These are phyloP conservation scores for Acrossocheilus wenchowensis DNA, from an alignment of 2,797 vertebrate species.

Conservation along the genomic window DNA sequence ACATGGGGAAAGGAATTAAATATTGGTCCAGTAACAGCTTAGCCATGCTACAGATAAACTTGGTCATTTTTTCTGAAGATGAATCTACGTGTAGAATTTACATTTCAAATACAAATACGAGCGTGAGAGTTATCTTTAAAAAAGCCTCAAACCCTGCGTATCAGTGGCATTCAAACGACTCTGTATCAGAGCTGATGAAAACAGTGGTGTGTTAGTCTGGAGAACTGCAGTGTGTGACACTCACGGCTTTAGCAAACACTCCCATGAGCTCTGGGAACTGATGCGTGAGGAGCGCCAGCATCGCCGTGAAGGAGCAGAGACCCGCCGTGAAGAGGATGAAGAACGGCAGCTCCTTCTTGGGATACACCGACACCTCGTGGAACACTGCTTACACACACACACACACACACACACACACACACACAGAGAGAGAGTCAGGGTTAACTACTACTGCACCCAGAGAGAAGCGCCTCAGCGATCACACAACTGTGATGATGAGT, in stretches of 20 bases:
- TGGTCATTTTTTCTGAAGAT: not conserved
- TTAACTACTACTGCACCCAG: not conserved
- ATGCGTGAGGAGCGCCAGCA: slow-evolving; percentile 97
- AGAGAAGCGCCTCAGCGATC: not conserved
- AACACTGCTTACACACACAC: slow-evolving; percentile 86
- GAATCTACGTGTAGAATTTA: not conserved
- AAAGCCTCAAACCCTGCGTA: too few relatives aligned
- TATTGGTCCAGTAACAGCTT: not conserved
- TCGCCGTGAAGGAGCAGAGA: slow-evolving; percentile 97
- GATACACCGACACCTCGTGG: slow-evolving; percentile 98
- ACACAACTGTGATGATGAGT: not conserved
- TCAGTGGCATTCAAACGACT: not conserved
- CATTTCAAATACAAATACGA: not conserved
- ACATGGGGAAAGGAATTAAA: not conserved
- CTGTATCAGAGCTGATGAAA: not conserved
- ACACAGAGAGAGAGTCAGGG: not conserved
- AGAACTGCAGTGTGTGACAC: slow-evolving; percentile 64
- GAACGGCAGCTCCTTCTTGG: slow-evolving; percentile 99
- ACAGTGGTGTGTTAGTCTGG: not conserved
- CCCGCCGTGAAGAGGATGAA: slow-evolving; percentile 99
- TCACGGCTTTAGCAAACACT: slow-evolving; percentile 98
- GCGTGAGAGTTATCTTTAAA: not conserved
- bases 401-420: slow-evolving; percentile 3
- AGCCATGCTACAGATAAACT: not conserved
- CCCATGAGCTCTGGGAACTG: slow-evolving; percentile 99